Percentiles rank a stretch among this genome's conserved stretches.
Evolutionary conservation across 2,113 vertebrate genomes (phyloP).

Genomic region (Elanus axillaris): DNA sequence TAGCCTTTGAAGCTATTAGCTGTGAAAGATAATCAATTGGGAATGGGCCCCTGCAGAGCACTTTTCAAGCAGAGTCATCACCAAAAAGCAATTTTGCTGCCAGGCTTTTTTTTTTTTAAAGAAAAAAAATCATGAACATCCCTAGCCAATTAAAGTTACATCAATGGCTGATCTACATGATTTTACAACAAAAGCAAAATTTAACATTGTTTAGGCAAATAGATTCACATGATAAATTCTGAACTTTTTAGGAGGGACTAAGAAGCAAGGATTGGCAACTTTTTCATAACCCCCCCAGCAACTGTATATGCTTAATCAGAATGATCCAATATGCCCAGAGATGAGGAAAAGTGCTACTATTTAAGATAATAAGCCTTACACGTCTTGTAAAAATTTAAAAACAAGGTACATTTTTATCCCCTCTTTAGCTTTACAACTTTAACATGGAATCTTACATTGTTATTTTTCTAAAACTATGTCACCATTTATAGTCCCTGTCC

Average conservation of each 20-base stretch:
- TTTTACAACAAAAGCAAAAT: neutral
- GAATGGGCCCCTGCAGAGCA: conserved; percentile 75
- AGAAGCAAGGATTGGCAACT: neutral
- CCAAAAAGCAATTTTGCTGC: conserved; percentile 70
- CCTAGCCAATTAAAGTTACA: conserved; percentile 2
- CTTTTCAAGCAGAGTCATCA: conserved; percentile 79
- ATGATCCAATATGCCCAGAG: neutral
- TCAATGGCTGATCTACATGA: neutral
- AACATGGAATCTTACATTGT: neutral
- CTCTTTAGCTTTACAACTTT: neutral
- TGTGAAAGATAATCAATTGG: conserved; percentile 85
- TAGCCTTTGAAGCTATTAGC: conserved; percentile 80
- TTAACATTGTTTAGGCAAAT: neutral
- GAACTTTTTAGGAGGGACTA: neutral
- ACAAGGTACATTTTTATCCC: neutral
- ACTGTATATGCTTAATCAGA: neutral
- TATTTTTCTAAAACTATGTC: neutral
- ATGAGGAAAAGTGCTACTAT: neutral
- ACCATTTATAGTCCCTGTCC: neutral
- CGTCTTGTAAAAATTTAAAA: neutral
- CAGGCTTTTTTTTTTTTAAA: neutral
- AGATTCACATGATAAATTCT: neutral
- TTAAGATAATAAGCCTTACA: neutral
- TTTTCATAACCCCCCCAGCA: neutral
- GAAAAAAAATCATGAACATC: neutral